These are phyloP conservation scores for Lordiphosa clarofinis DNA, from an alignment of 1,140 invertebrate species.

Conservation along the genomic window DNA sequence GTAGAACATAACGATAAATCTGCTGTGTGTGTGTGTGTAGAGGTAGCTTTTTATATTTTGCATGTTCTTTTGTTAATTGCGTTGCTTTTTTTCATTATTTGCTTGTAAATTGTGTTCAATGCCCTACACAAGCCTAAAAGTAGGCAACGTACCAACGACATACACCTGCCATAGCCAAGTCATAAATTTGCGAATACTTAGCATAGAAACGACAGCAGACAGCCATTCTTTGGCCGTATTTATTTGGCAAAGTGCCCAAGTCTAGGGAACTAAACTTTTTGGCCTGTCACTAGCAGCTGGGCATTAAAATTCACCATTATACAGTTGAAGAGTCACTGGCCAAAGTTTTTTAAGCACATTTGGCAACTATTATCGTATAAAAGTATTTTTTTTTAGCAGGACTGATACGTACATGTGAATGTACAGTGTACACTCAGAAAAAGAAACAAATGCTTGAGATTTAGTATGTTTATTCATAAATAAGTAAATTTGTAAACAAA, in stretches of 20 bases:
- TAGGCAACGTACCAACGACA: slow-evolving; percentile 15
- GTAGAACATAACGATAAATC: not conserved
- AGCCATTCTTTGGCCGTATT: slow-evolving; percentile 45
- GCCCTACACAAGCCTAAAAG: slow-evolving; percentile 21
- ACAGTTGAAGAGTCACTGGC: slow-evolving; percentile 34
- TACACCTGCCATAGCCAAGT: slow-evolving; percentile 30
- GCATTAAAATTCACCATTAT: slow-evolving; percentile 36
- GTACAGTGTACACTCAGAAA: too few relatives aligned
- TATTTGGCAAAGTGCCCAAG: slow-evolving; percentile 18
- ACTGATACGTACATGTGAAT: too few relatives aligned
- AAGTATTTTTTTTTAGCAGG: slow-evolving; percentile 4
- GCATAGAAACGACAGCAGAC: slow-evolving; percentile 53
- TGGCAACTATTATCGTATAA: slow-evolving; percentile 61
- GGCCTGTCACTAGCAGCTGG: slow-evolving; percentile 25
- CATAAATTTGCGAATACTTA: slow-evolving; percentile 65
- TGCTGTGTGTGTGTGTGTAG: slow-evolving; percentile 6
- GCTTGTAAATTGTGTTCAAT: slow-evolving; percentile 22
- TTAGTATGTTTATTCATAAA: too few relatives aligned
- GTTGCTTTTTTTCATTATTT: slow-evolving; percentile 8
- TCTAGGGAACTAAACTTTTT: slow-evolving; percentile 24
- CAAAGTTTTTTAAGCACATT: slow-evolving; percentile 50
- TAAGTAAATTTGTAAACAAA: too few relatives aligned
- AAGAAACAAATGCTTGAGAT: too few relatives aligned
- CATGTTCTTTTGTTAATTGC: slow-evolving; percentile 16
- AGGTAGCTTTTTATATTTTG: slow-evolving; percentile 28